Evolutionary conservation across 2,113 vertebrate genomes (phyloP).

Genomic region (Chiloscyllium plagiosum): DNA sequence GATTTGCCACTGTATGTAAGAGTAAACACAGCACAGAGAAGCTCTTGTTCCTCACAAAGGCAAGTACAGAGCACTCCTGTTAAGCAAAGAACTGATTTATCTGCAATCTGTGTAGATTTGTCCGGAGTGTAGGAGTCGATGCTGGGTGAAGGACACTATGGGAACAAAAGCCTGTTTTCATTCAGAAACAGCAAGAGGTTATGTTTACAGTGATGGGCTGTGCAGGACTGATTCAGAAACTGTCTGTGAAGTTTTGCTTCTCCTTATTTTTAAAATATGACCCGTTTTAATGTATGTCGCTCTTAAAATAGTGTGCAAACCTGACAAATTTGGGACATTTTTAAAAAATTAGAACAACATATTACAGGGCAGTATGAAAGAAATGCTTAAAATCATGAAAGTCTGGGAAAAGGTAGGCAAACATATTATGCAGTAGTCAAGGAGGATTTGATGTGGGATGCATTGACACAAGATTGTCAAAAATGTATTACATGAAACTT

Average conservation of each 20-base stretch:
- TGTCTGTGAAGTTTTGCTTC: not conserved
- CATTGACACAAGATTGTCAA: not conserved
- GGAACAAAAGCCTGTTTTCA: slow-evolving; percentile 9
- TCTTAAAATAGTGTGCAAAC: not conserved
- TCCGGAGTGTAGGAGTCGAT: not conserved
- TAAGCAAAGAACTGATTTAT: not conserved
- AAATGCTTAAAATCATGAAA: not conserved
- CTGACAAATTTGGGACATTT: not conserved
- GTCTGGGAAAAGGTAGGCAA: not conserved
- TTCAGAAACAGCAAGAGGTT: not conserved
- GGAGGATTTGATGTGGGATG: not conserved
- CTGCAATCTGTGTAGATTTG: not conserved
- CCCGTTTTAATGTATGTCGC: not conserved
- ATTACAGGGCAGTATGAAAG: not conserved
- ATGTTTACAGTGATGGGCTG: not conserved
- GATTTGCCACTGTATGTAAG: not conserved
- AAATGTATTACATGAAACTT: not conserved
- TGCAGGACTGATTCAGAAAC: not conserved
- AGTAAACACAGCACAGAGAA: not conserved
- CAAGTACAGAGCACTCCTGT: slow-evolving; percentile 20
- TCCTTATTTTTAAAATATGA: not conserved
- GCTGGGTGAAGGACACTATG: not conserved
- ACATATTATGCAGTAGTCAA: not conserved
- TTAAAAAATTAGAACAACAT: not conserved
- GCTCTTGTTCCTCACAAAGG: not conserved